Evolutionary conservation across 2,888 invertebrate genomes (phyloP), one percentile per base, ranked within the genome.

Genomic region (Ptychoptera contaminata): DNA sequence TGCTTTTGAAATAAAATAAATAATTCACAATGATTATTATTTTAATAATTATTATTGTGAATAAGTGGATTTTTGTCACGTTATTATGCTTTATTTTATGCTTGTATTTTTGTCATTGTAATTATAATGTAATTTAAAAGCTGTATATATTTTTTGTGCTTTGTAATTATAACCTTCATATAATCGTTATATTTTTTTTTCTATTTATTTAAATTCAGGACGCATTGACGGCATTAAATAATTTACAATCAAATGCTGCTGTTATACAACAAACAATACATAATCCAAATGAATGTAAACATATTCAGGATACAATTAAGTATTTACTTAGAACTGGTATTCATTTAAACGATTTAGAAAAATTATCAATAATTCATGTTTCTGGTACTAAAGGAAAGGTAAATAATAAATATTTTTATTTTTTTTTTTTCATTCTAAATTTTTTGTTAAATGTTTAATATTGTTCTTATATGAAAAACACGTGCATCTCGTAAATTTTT

Each of bases 371-470:
- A 37, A 91, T 98, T 56, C 98, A 98, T 69, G 81, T 98, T 7
- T 79, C 91, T 47, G 98, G 98, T 9, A 97, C 97, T 1, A 98
- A 98, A 68, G 98, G 97, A 43, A 98, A 98, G 70, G 76, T 74
- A 56, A 50, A 54, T 45, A 31, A 15, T 2, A 30, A 16, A 12
- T 37, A 7, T 3, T 23, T 23, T 23, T 23, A 5, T 23, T 23
- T 23, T 23, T 23, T 23, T 23, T 23, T 23, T 23, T 23, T 23
- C 7, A 5, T 23, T 23, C n/a, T n/a, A n/a, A n/a, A n/a, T n/a
- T 23, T 23, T 23, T 23, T 23, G 23, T 23, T 23, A 23, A n/a
- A 5, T 23, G 23, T 23, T 5, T 23, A 23, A 23, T 23, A 23
- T 23, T n/a, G n/a, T n/a, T n/a, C n/a, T 23, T 23, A 23, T 23